Base-by-base conservation (phyloP, 2,888 invertebrate genomes). In the Liodrosophila aerea region DNA sequence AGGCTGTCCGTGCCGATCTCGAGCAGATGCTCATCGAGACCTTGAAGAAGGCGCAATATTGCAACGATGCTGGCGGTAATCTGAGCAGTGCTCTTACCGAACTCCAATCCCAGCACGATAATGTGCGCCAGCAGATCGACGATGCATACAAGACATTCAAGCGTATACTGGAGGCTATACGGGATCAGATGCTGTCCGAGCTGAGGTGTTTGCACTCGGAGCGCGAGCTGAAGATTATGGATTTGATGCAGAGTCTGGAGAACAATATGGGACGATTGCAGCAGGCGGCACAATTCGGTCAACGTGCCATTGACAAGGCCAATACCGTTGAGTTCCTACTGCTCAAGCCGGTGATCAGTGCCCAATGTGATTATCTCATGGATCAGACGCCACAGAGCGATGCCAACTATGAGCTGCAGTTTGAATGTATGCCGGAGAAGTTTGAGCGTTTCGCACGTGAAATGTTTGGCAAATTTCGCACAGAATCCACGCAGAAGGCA, bases 201-300 rank as follows among this genome's bases (percentile, higher is more conserved):
- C 91, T 96, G 40, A 94, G 94, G 78, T 92, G 92, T 68, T 89
- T 96, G 65, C 97, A 98, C 89, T 94, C 95, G 60, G 94, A 95
- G 85, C 93, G 96, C 62, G 97, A 97, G 89, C 91, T 97, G 33
- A 94, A 95, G 89, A 94, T 97, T 30, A 97, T 97, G 97, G 97
- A 97, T 87, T 92, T 95, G 64, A 94, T 95, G 86, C 95, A 95
- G 86, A 93, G 93, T 61, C 93, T 97, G 52, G 96, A 95, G 80
- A 96, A 96, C 87, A 95, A 94, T 3, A 94, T 95, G 65, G 95
- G 94, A 66, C 94, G 95, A 81, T 94, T 97, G 64, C 95, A 96
- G 85, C 95, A 96, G 86, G 97, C 97, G 7, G 95, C 95, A 86
- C 94, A 94, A 81, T 98, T 97, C 87, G 94, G 97, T 0, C 92